phyloP scores from a whole-genome alignment of 35 echinoderm and acorn worm genomes.

The Diadema setosum region DNA sequence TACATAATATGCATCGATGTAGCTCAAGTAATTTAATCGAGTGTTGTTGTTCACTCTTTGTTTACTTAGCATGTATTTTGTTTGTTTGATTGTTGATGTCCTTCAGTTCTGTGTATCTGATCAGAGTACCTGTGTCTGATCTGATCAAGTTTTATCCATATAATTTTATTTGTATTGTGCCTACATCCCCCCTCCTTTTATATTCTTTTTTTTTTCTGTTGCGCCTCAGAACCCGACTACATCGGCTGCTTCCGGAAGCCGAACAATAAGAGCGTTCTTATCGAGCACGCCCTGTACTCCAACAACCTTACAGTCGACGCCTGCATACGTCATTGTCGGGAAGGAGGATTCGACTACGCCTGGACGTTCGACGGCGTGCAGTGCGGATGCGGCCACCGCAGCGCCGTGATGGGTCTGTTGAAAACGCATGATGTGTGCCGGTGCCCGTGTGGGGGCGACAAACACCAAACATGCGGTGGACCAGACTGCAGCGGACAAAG shows the following conservation, averaged over 20 bases:
- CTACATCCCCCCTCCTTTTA: neutral
- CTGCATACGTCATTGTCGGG: neutral
- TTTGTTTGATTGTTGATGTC: too few species aligned
- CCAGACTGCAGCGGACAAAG: neutral
- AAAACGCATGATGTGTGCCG: neutral
- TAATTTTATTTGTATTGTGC: too few species aligned
- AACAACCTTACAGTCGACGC: neutral
- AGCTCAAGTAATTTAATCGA: too few species aligned
- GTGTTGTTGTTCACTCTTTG: too few species aligned
- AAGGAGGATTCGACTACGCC: neutral
- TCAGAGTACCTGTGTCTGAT: too few species aligned
- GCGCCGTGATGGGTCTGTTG: neutral
- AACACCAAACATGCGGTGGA: neutral
- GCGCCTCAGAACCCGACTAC: neutral
- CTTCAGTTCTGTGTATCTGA: too few species aligned
- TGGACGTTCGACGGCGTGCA: neutral
- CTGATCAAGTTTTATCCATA: too few species aligned
- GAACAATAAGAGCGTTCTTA: neutral
- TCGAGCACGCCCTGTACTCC: neutral
- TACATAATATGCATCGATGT: too few species aligned
- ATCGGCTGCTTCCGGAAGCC: neutral
- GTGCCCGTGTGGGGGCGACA: neutral
- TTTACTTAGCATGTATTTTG: too few species aligned
- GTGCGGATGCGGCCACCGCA: neutral
- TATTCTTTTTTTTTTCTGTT: neutral